Evolutionary conservation across 2,113 vertebrate species (phyloP), one percentile per base, ranked within the genome.

Genomic region (Otolemur garnettii): DNA sequence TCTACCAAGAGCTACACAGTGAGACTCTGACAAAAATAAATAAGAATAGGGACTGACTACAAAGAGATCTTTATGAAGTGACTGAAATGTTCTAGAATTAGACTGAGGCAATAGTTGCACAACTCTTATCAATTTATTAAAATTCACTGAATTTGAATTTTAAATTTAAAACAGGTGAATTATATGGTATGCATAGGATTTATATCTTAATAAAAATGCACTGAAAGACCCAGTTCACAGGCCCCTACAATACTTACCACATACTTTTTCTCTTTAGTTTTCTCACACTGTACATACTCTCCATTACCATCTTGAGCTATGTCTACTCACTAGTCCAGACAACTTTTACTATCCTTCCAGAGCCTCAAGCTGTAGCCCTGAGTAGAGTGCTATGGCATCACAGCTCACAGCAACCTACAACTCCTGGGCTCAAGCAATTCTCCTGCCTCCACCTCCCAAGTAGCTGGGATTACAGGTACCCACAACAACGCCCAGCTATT

Each of bases 141-240:
- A 88, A 91, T 68, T 69, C 45, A 87, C 14, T 53, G 10, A 66
- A n/a, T 18, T 62, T 53, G 14, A 66, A n/a, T 24, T 62, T 50
- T 50, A 50, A 50, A 50, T 50, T 50, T 50, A 59, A 77, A 86
- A 82, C 33, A 82, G 22, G 28, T 68, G 10, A 94, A 64, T 85
- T 84, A 72, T 88, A 87, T 53, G 66, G 62, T 59, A 66, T 66
- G 8, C 59, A 35, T n/a, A 85, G 35, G 45, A 77, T 50, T 22
- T 57, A 50, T 55, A 83, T 12, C 12, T 64, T 62, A 96, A 74
- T 74, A 87, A 91, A 91, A 91, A 33, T 68, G 74, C 87, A 42
- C 87, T 69, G 55, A 87, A 90, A 96, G 53, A 84, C 35, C 38
- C 71, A 89, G 66, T 72, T 92, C 30, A 83, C 13, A 66, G 28